These are phyloP conservation scores for Bambusicola thoracicus DNA, from an alignment of 2,113 vertebrate genomes.

Conservation along the genomic window DNA sequence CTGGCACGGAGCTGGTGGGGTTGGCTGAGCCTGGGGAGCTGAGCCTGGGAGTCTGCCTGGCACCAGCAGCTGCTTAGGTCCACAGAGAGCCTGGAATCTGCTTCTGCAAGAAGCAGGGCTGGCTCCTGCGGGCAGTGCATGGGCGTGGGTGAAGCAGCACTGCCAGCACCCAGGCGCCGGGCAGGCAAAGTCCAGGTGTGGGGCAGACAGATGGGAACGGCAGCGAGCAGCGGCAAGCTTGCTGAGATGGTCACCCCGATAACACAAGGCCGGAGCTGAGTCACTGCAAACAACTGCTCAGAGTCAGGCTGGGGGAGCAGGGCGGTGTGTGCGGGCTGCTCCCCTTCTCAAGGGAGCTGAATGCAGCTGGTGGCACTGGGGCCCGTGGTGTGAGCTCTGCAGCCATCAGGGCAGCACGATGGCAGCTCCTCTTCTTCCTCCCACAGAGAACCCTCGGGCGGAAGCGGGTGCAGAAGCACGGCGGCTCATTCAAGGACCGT, in stretches of 20 bases:
- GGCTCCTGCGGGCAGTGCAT: not conserved
- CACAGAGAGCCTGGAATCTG: not conserved
- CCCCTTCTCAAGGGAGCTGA: not conserved
- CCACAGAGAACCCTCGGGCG: constrained; percentile 84
- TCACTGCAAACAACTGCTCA: constrained; percentile 26
- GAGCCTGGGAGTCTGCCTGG: not conserved
- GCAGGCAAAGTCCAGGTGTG: constrained; percentile 31
- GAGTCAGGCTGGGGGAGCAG: not conserved
- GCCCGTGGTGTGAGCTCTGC: no score
- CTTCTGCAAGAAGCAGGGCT: not conserved
- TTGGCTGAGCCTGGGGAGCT: fast-evolving
- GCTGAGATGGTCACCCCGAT: not conserved
- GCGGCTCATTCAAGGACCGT: constrained; percentile 97
- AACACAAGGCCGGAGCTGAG: not conserved
- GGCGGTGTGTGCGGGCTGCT: not conserved
- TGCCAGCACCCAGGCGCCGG: not conserved
- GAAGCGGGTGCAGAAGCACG: constrained; percentile 82
- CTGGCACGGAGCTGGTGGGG: not conserved
- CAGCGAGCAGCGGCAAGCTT: not conserved
- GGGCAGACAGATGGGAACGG: not conserved
- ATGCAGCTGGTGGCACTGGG: not conserved
- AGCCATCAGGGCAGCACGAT: not conserved
- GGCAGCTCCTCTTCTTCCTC: not conserved
- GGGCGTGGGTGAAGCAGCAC: not conserved
- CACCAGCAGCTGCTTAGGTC: not conserved